Percentiles rank a stretch among this genome's conserved stretches.
phyloP scores from a whole-genome alignment of 2,113 vertebrate genomes.

The Noctilio leporinus region DNA sequence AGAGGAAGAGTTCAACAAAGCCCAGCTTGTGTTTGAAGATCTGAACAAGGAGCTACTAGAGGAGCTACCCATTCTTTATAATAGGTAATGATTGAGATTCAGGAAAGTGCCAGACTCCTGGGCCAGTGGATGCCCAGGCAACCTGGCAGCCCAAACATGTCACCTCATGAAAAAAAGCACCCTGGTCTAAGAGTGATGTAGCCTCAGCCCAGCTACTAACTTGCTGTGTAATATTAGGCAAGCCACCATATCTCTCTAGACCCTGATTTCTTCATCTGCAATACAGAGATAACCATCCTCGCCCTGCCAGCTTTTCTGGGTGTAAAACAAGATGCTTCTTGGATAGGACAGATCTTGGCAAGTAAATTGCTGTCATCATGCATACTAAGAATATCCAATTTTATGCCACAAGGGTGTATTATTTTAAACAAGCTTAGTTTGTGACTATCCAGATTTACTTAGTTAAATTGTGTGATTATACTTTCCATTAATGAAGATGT shows the following conservation, averaged over 20 bases:
- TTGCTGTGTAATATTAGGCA: neutral
- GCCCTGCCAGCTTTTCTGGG: neutral
- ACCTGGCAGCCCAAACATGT: neutral
- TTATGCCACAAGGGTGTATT: neutral
- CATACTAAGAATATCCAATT: neutral
- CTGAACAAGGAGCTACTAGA: slow-evolving; percentile 90
- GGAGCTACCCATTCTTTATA: slow-evolving; percentile 87
- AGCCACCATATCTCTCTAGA: neutral
- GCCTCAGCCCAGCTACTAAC: neutral
- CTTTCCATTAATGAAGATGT: neutral
- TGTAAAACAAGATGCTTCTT: neutral
- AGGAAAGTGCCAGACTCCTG: neutral
- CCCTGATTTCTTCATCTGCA: neutral
- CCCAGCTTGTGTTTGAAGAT: slow-evolving; percentile 87
- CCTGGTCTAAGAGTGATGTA: neutral
- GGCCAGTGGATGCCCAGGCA: neutral
- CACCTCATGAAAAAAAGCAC: neutral
- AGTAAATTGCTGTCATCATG: neutral
- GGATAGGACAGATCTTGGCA: neutral
- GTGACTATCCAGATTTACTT: neutral
- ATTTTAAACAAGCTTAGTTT: neutral
- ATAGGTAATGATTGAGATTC: slow-evolving; percentile 79
- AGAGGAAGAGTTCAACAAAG: slow-evolving; percentile 87
- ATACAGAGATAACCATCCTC: neutral
- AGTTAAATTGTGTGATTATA: neutral